Evolutionary conservation across 1,140 invertebrate genomes (phyloP).

Genomic region (Neocloeon triangulifer): DNA sequence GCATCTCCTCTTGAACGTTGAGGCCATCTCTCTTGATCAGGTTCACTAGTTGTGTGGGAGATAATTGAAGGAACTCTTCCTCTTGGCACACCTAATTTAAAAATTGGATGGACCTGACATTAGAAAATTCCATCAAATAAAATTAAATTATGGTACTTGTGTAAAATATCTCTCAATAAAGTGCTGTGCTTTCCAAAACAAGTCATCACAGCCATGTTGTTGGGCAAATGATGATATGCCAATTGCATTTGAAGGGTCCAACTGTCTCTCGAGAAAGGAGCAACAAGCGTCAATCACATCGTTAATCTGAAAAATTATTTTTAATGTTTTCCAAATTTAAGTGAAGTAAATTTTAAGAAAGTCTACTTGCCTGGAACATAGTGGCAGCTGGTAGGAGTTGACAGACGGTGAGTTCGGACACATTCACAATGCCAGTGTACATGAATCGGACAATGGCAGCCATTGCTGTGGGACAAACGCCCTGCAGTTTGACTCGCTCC

Average conservation of each 20-base stretch:
- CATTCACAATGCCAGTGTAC: conserved; percentile 69
- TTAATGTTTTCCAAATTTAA: no score
- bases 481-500: conserved; percentile 61
- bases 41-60: conserved; percentile 49
- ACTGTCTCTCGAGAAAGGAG: conserved; percentile 67
- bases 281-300: conserved; percentile 82
- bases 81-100: conserved; percentile 70
- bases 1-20: conserved; percentile 71
- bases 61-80: conserved; percentile 73
- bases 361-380: conserved; percentile 66
- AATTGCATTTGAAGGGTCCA: conserved; percentile 83
- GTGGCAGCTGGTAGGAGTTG: conserved; percentile 73
- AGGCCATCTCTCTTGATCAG: conserved; percentile 69
- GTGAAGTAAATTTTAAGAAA: conserved; percentile 6
- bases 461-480: conserved; percentile 69
- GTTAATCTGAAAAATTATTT: conserved; percentile 39
- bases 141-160: conserved; percentile 30
- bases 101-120: conserved; percentile 8
- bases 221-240: conserved; percentile 81
- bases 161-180: conserved; percentile 80
- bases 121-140: not conserved
- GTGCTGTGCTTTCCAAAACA: conserved; percentile 65
- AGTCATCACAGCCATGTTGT: conserved; percentile 63
- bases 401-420: conserved; percentile 79
- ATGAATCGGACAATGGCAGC: conserved; percentile 66